These are phyloP conservation scores for Nothocercus julius DNA, from an alignment of 2,113 vertebrate genomes.

Conservation along the genomic window DNA sequence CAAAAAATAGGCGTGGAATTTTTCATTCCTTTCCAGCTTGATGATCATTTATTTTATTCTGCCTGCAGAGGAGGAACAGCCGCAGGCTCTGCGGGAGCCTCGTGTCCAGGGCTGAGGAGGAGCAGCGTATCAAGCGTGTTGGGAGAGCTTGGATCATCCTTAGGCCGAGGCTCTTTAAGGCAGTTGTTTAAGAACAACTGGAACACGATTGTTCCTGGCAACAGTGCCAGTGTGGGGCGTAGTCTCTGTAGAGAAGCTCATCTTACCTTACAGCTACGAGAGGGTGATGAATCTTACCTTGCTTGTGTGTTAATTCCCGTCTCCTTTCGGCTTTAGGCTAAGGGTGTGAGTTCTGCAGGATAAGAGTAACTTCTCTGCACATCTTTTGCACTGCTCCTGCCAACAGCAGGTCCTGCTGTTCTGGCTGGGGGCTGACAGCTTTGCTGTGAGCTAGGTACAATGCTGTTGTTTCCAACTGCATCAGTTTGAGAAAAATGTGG, in stretches of 20 bases:
- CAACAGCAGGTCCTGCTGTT: neutral
- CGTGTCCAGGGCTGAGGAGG: neutral
- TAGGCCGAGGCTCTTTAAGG: neutral
- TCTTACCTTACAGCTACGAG: neutral
- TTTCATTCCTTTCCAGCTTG: neutral
- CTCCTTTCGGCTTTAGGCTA: neutral
- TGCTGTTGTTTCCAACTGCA: neutral
- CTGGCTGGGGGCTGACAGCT: neutral
- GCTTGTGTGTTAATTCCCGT: neutral
- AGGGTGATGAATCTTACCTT: neutral
- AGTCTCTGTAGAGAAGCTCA: neutral
- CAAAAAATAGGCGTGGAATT: neutral
- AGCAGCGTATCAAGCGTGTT: neutral
- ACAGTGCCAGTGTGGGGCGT: neutral
- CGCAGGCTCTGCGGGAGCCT: neutral
- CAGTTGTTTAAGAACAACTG: neutral
- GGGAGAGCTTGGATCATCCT: neutral
- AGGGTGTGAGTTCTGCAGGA: rapidly evolving
- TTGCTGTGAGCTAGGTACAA: neutral
- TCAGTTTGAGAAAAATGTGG: neutral
- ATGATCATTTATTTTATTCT: neutral
- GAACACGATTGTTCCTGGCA: neutral
- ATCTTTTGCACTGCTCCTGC: neutral
- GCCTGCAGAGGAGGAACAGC: neutral
- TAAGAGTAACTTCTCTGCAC: neutral